Percentiles rank a stretch among this genome's conserved stretches.
Evolutionary conservation across 2,888 invertebrate species (phyloP).

Genomic region (Idaea biselata): DNA sequence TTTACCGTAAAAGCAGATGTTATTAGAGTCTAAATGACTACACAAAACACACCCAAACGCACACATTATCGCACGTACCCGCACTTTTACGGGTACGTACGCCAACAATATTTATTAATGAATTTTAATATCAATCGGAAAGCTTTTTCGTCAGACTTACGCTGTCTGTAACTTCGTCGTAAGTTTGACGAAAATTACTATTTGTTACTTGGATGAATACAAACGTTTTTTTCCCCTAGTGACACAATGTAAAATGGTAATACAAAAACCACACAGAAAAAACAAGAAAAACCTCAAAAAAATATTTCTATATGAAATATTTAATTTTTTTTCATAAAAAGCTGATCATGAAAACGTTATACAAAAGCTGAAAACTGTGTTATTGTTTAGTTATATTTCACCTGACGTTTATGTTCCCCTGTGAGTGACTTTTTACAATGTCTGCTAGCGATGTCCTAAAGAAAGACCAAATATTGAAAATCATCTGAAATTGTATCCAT

Average conservation of each 20-base stretch:
- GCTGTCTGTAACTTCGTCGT: background rate
- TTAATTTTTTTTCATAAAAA: background rate
- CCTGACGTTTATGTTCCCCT: slow-evolving; percentile 67
- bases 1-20: background rate
- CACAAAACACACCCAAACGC: background rate
- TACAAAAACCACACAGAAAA: background rate
- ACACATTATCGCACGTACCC: background rate
- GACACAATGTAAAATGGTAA: background rate
- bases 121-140: background rate
- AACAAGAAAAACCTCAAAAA: background rate
- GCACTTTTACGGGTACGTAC: background rate
- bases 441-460: slow-evolving; percentile 39
- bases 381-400: slow-evolving; percentile 22
- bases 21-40: background rate
- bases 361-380: slow-evolving; percentile 9
- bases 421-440: slow-evolving; percentile 69
- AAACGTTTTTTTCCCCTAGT: background rate
- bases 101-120: background rate
- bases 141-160: too few relatives aligned
- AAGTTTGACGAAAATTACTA: background rate
- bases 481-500: background rate
- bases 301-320: background rate
- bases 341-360: slow-evolving; percentile 8
- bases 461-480: slow-evolving; percentile 27
- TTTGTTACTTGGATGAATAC: background rate